Conservation (phyloP, 92 coral and sea anemone species). For the Parazoanthus atlanticus region DNA sequence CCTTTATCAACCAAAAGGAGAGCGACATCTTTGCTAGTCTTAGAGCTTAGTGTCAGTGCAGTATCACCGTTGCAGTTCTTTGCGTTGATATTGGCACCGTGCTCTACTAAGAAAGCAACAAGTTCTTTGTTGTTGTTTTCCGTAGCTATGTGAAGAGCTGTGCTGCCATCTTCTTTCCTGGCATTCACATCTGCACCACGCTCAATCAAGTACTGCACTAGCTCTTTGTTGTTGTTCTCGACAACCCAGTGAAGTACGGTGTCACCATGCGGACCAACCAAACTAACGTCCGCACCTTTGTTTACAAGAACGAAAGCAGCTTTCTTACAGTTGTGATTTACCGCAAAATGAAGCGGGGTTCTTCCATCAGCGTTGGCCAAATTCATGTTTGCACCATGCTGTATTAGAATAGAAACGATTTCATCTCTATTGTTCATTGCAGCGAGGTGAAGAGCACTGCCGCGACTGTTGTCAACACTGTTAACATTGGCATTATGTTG, state of each 20-base stretch:
- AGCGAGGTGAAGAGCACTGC: slow-evolving; percentile 18
- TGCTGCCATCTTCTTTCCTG: background rate
- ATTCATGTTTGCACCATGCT: slow-evolving; percentile 3
- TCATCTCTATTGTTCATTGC: slow-evolving; percentile 14
- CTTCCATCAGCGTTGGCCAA: background rate
- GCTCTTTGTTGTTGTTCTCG: background rate
- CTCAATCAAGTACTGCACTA: background rate
- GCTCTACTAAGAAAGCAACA: no score
- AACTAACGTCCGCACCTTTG: background rate
- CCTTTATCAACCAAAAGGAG: no score
- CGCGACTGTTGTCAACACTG: background rate
- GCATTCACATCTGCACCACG: background rate
- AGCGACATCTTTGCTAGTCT: no score
- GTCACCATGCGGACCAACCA: background rate
- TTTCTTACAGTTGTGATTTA: background rate
- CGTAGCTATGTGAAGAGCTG: background rate
- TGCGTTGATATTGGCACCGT: no score
- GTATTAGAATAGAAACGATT: slow-evolving; percentile 3
- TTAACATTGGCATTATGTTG: background rate
- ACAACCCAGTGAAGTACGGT: background rate
- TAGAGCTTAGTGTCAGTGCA: no score
- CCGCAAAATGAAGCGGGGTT: slow-evolving; percentile 19
- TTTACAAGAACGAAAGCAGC: background rate
- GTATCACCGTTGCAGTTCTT: no score
- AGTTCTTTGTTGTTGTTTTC: no score